Base-by-base conservation (phyloP, 2,113 vertebrate species). In the Osmerus mordax region DNA sequence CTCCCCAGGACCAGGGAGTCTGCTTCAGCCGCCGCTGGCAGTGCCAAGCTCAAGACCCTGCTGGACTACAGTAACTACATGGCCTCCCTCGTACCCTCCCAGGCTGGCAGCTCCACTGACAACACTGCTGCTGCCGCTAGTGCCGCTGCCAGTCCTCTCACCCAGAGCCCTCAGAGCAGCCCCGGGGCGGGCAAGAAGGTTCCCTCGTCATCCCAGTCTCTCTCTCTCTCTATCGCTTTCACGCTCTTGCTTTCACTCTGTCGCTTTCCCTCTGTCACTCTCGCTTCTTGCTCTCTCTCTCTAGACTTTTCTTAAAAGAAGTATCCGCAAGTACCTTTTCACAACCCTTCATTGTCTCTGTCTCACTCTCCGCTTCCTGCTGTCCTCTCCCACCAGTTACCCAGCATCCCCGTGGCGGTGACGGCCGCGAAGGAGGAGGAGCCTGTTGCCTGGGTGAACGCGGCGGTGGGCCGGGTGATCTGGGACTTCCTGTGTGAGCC, bases 401-500 rank as follows among this genome's bases (percentile, higher is more conserved):
- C 81, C 63, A 78, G 63, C 67, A 36, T 54, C 72, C 47, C 73
- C 19, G 19, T 60, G n/a, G 65, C 62, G 18, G 65, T 61, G 47
- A 70, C 69, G 64, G 69, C 64, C 60, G 36, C 53, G 0, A 91
- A 89, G 73, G 90, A 91, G 66, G 91, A 92, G 11, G 93, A 96
- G 15, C 87, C 90, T 36, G 94, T 96, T 81, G 93, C 96, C 85
- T 99, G 97, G 97, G 91, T 97, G 76, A 99, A 99, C 0, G 95
- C 96, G 32, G 90, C 94, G 55, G 87, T 97, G 13, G 96, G 96
- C 73, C 94, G 97, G 76, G 86, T 98, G 86, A 94, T 96, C 85
- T 99, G 96, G 97, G 97, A 99, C 87, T 99, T 99, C 89, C 92
- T 99, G 81, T 90, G 92, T 32, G 96, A 99, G 83, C 96, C 96